These are phyloP conservation scores for Chrysotoxum bicinctum DNA, from an alignment of 2,888 invertebrate species.

Conservation along the genomic window DNA sequence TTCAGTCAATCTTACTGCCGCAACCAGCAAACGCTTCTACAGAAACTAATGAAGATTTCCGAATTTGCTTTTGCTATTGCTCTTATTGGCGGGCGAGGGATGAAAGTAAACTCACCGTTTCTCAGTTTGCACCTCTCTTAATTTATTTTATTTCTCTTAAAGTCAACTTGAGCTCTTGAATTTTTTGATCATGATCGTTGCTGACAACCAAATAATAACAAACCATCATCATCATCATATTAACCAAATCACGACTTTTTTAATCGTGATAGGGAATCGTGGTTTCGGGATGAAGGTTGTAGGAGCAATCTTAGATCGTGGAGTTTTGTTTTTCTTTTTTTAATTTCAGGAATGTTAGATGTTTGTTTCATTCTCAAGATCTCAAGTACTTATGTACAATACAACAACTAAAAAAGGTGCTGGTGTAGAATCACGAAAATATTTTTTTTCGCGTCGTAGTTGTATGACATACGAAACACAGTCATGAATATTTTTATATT, in stretches of 20 bases:
- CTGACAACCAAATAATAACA: neutral
- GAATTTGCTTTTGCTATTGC: conserved; percentile 35
- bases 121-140: conserved; percentile 9
- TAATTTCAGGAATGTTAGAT: neutral
- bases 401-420: too few relatives aligned
- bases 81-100: neutral
- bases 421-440: too few relatives aligned
- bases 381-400: too few relatives aligned
- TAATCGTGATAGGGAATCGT: neutral
- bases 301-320: neutral
- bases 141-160: conserved; percentile 38
- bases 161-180: neutral
- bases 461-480: too few relatives aligned
- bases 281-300: neutral
- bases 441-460: too few relatives aligned
- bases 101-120: conserved; percentile 24
- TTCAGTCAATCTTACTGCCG: conserved; percentile 2
- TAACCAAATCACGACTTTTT: neutral
- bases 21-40: conserved; percentile 17
- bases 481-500: too few relatives aligned
- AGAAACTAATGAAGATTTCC: conserved; percentile 43
- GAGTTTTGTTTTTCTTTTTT: neutral
- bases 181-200: neutral
- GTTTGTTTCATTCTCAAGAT: neutral
- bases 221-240: neutral